phyloP scores from a whole-genome alignment of 2,113 vertebrate species.

The Sprattus sprattus region DNA sequence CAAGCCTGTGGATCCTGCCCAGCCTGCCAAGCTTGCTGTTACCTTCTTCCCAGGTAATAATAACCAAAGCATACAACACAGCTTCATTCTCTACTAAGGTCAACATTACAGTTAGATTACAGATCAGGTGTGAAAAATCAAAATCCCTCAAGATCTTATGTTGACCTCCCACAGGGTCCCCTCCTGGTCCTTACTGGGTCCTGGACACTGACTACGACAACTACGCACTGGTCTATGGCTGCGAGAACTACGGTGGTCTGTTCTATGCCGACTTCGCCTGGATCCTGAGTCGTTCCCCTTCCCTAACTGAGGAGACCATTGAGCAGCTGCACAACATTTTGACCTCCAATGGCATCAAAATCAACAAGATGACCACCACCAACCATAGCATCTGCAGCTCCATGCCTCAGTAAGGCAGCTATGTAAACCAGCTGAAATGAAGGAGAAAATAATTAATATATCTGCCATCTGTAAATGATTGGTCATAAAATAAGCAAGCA shows the following conservation, averaged over 20 bases:
- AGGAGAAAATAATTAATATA: too few species aligned
- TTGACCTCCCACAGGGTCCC: conserved; percentile 63
- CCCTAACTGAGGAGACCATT: conserved; percentile 72
- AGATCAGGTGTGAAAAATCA: not conserved
- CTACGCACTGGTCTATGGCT: conserved; percentile 83
- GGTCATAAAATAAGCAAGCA: not conserved
- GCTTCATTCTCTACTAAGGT: too few species aligned
- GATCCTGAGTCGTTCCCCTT: conserved; percentile 78
- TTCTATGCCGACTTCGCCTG: conserved; percentile 74
- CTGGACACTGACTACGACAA: conserved; percentile 80
- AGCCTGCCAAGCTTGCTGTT: conserved; percentile 63
- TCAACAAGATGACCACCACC: conserved; percentile 66
- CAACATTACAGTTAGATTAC: not conserved
- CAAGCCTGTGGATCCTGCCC: conserved; percentile 49
- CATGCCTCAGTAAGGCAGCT: conserved; percentile 46
- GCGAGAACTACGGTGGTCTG: conserved; percentile 65
- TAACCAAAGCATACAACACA: too few species aligned
- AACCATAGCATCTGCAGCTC: conserved; percentile 68
- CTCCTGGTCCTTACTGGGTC: conserved; percentile 78
- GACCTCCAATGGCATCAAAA: conserved; percentile 67
- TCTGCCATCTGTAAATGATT: not conserved
- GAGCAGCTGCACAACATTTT: conserved; percentile 71
- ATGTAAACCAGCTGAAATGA: too few species aligned
- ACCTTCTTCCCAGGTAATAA: conserved; percentile 59
- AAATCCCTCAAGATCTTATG: not conserved